Evolutionary conservation across 2,113 vertebrate genomes (phyloP), one percentile per base, ranked within the genome.

Genomic region (Pelusios castaneus): DNA sequence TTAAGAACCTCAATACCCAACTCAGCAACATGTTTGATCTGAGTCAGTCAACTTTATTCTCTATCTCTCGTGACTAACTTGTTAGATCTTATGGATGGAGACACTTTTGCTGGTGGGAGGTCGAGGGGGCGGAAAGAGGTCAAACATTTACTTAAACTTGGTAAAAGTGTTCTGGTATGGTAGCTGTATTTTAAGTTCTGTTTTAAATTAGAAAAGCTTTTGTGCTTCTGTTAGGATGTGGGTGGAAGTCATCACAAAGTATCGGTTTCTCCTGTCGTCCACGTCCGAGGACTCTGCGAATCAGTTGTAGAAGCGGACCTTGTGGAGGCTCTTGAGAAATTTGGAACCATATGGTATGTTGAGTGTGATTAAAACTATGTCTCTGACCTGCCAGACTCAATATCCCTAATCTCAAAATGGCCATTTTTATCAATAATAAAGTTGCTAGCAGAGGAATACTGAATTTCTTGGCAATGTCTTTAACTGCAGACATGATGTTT

Each of bases 261-360:
- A 89, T 99, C 99, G 5, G 99, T 99, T 85, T 99, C 99, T 82
- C 99, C 99, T 0, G 99, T 99, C 5, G 99, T 99, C 82, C 99
- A 99, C 38, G 99, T 99, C 84, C 96, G 99, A 93, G 99, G 99
- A 38, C 98, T 99, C 56, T 99, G 99, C 91, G 99, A 99, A 90
- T 99, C 99, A 0, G 99, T 99, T 78, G 99, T 99, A 97, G 99
- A 99, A 94, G 99, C 99, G 21, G 99, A 99, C 96, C 98, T 99
- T 12, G 99, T 99, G 94, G 99, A 99, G 89, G 99, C 99, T 34
- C 98, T 99, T 82, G 98, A 99, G 91, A 99, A 99, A 91, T 99
- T 99, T 98, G 99, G 99, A 92, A 97, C 99, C 76, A 99, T 99
- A 98, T 99, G 99, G 99, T 99, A 98, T 96, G 98, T 95, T 60